Evolutionary conservation across 2,797 vertebrate species (phyloP).

Genomic region (Remorina albescens): DNA sequence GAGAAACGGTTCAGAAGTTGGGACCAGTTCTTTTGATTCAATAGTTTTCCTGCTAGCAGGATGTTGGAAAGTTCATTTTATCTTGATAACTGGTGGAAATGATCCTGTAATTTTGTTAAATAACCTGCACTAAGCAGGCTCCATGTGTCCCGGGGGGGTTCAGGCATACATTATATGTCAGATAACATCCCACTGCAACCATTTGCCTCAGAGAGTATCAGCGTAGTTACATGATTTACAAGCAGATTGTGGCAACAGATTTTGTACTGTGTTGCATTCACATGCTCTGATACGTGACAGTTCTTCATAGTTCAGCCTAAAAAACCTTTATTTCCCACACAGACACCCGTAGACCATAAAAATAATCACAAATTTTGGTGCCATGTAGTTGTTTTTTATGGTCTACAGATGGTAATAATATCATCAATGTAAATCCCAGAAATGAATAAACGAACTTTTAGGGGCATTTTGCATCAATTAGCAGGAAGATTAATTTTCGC

Average conservation of each 20-base stretch:
- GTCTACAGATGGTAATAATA: not conserved
- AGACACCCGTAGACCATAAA: constrained; percentile 39
- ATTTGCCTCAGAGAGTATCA: not conserved
- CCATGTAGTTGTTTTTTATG: not conserved
- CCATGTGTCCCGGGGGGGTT: constrained; percentile 2
- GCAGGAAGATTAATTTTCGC: not conserved
- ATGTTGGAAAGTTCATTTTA: constrained; percentile 17
- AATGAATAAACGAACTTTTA: not conserved
- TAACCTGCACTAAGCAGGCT: not conserved
- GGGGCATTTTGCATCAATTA: not conserved
- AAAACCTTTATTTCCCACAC: not conserved
- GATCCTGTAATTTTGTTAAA: constrained; percentile 20
- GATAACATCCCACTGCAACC: constrained; percentile 31
- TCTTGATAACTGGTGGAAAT: constrained; percentile 29
- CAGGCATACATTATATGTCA: constrained; percentile 13
- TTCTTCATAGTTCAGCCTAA: constrained; percentile 30
- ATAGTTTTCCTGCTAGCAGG: not conserved
- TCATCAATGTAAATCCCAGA: not conserved
- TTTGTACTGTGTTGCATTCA: constrained; percentile 10
- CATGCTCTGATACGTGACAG: not conserved
- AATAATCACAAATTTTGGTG: not conserved
- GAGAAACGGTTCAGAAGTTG: not conserved
- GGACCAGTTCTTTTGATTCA: not conserved
- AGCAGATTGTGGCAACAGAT: constrained; percentile 26
- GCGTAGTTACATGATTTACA: constrained; percentile 11